Base-by-base conservation (phyloP, 2,113 vertebrate genomes). In the Atherinomorus stipes region DNA sequence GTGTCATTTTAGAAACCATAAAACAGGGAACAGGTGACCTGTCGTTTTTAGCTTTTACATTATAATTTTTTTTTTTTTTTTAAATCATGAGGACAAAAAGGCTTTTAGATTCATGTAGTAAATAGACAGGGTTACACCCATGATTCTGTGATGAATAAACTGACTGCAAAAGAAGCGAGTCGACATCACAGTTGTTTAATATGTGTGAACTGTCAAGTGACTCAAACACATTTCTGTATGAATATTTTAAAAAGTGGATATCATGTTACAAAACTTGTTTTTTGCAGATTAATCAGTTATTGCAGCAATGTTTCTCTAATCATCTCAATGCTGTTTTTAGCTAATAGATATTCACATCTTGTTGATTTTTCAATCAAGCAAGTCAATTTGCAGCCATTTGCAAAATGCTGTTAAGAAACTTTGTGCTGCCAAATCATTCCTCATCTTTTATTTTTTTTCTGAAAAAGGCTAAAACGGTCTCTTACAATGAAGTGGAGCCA, bases 391-490 rank as follows among this genome's bases (percentile, higher is more conserved):
- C 38, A 31, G 64, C 31, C 49, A 44, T 64, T 62, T 59, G 5
- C 28, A 64, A 23, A 25, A 2, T 59, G 62, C 68, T 75, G n/a
- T 49, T 44, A 38, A 65, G 28, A 47, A 19, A 7, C 63, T 77
- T 19, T 28, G 38, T 53, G 64, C 65, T 52, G 69, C 71, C 74
- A 78, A 74, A 74, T 87, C 87, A 89, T 89, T 89, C 89, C 89
- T 88, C 52, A 21, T 80, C 44, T 71, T 6, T n/a, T n/a, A n/a
- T n/a, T 34, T 34, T 34, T 8, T 34, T 34, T 34, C 31, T 34
- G 5, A 7, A 1, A 34, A 34, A 34, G 9, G 8, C 31, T 7
- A 34, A 34, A 34, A 34, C 65, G 21, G 15, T 22, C 26, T 67
- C 34, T 8, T 42, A 50, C 57, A 71, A 44, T 57, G 21, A 72